Base-by-base conservation (phyloP, 23 tunicate genomes). In the Pegea sp. region DNA sequence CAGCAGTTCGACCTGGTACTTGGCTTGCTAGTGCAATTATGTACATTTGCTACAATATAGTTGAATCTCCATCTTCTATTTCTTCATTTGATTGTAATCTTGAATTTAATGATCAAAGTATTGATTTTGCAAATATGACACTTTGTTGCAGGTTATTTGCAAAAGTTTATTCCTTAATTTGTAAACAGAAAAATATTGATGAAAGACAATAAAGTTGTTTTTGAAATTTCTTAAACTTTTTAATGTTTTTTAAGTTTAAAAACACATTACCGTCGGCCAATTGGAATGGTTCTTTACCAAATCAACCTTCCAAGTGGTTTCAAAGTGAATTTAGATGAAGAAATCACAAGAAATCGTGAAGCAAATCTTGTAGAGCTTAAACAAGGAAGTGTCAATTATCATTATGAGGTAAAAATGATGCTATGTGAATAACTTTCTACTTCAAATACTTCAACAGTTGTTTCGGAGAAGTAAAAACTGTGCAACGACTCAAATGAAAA, bases 321-420 rank as follows among this genome's bases (percentile, higher is more conserved):
- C 54, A 34, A 62, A 1, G 60, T 67, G 28, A 65, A 72, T 49
- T 20, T 67, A 1, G 64, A 72, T 8, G 44, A 34, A 23, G 81
- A 77, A 21, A 33, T 19, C 24, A 5, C 28, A 50, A 44, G 69
- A 34, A 72, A 81, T 65, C 26, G 21, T 3, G 22, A 55, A 1
- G 75, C 81, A 1, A 54, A 66, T 54, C 61, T 72, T 21, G 81
- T 81, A 24, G 93, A 81, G 33, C 31, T 81, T 16, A 69, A 56
- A 3, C 66, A 59, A 24, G 64, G 57, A 16, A 50, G 34, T 2
- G 65, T 72, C 0, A 67, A 64, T 26, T 33, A 49, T 11, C 72
- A 81, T 52, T 81, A 24, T 28, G 72, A 81, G 61, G 93, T 81
- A 29, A n/a, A n/a, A n/a, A n/a, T n/a, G n/a, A n/a, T n/a, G n/a